Percentiles rank a stretch among this genome's conserved stretches.
phyloP scores from a whole-genome alignment of 1,140 invertebrate species.

The Andrena cerasifolii region DNA sequence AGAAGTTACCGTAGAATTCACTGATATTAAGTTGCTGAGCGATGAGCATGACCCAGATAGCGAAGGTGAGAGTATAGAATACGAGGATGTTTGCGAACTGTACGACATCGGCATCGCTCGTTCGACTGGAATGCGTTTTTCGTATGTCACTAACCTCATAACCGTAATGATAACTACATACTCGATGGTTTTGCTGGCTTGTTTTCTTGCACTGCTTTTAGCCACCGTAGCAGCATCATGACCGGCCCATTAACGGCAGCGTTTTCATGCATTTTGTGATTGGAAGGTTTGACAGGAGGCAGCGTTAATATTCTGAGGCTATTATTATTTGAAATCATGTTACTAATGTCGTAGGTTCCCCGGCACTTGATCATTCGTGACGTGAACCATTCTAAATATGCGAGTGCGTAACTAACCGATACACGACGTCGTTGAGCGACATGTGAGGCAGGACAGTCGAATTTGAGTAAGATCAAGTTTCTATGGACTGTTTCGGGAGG shows the following conservation, averaged over 20 bases:
- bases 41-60: constrained; percentile 20
- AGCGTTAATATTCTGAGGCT: constrained; percentile 34
- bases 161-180: constrained; percentile 54
- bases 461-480: constrained; percentile 48
- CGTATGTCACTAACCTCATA: constrained; percentile 61
- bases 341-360: constrained; percentile 68
- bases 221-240: constrained; percentile 53
- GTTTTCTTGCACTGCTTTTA: constrained; percentile 68
- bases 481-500: constrained; percentile 48
- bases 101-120: constrained; percentile 9
- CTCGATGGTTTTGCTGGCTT: constrained; percentile 62
- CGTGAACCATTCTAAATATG: constrained; percentile 44
- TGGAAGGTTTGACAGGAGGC: constrained; percentile 31
- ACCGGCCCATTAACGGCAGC: constrained; percentile 34
- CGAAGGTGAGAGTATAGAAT: constrained; percentile 64
- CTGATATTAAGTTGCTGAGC: constrained; percentile 21
- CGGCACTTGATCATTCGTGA: constrained; percentile 53
- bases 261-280: constrained; percentile 38
- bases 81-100: constrained; percentile 45
- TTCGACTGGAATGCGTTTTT: constrained; percentile 27
- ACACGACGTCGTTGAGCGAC: constrained; percentile 49
- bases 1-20: constrained; percentile 41
- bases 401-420: constrained; percentile 49
- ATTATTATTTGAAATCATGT: constrained; percentile 56
- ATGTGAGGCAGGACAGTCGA: constrained; percentile 41